These are phyloP conservation scores for Callocephalon fimbriatum DNA, from an alignment of 2,113 vertebrate species.

Conservation along the genomic window DNA sequence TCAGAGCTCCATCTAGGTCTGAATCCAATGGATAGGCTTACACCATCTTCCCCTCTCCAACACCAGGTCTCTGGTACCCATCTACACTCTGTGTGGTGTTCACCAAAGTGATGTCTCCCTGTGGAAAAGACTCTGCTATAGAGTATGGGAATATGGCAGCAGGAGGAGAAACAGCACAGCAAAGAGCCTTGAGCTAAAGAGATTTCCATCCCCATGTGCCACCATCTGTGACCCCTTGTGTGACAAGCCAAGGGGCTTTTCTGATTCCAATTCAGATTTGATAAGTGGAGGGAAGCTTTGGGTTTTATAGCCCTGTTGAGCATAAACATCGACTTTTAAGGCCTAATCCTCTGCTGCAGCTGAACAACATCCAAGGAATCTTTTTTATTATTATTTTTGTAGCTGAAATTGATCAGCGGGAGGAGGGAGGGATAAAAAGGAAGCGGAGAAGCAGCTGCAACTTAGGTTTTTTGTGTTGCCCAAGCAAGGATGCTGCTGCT, in stretches of 20 bases:
- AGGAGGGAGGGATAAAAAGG: background rate
- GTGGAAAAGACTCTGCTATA: background rate
- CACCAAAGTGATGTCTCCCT: background rate
- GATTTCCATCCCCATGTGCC: background rate
- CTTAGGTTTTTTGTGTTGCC: background rate
- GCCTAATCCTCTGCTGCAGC: slow-evolving; percentile 38
- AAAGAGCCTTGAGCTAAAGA: background rate
- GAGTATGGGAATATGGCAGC: background rate
- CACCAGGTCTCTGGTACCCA: background rate
- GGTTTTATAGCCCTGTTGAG: slow-evolving; percentile 34
- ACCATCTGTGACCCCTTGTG: background rate
- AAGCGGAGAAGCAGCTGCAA: slow-evolving; percentile 22
- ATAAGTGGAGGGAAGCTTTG: slow-evolving; percentile 12
- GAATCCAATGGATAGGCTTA: background rate
- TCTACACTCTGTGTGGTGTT: background rate
- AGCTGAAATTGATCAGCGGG: slow-evolving; percentile 42
- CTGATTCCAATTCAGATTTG: slow-evolving; percentile 33
- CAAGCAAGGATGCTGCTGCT: background rate
- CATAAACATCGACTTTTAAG: slow-evolving; percentile 68
- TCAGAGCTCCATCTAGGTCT: background rate
- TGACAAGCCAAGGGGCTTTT: background rate
- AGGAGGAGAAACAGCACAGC: background rate
- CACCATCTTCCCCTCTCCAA: rapidly evolving
- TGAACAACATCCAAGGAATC: slow-evolving; percentile 30
- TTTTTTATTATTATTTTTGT: background rate